Base-by-base conservation (phyloP, 2,113 vertebrate species). In the Pachycephala philippinensis region DNA sequence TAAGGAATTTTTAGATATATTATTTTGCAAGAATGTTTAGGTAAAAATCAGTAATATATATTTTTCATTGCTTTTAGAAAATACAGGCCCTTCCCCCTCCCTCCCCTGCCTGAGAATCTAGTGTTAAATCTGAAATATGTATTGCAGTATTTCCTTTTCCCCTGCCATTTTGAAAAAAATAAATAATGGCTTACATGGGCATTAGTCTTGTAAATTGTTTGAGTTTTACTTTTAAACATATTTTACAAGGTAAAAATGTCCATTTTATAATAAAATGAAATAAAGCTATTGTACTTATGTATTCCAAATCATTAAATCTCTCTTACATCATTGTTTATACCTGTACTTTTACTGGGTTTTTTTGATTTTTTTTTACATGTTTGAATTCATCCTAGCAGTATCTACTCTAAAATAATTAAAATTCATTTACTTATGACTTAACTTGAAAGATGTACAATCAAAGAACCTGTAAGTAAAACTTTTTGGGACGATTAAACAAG, bases 81-180 rank as follows among this genome's bases (percentile, higher is more conserved):
- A 69, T 28, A 56, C 3, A 33, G 3, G 1, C 2, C 11, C 10
- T 49, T 23, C 7, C 4, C 4, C 3, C 2, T 6, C 3, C 9
- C 5, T 50, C 5, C 2, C 0, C 0, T 24, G 3, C 53, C 9
- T 53, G 31, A 79, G 15, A 70, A 61, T 31, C 19, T 57, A 56
- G 23, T 42, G 18, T 68, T 76, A 91, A 89, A 40, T 15, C 15
- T 77, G 59, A 91, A 76, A 40, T 74, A 87, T 21, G 4, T 26
- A 68, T 59, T 56, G 6, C 9, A 64, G 52, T 72, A 65, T 57
- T 65, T 84, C 35, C 19, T 80, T 84, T 56, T 17, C 21, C 23
- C 17, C 7, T 69, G 23, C 5, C 60, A 61, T 42, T 63, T 28
- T 57, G 6, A 7, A 69, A 82, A 68, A 39, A 64, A 30, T 20